Percentiles rank a stretch among this genome's conserved stretches.
phyloP scores from a whole-genome alignment of 2,113 vertebrate genomes.

The Chlamydotis undulata region DNA sequence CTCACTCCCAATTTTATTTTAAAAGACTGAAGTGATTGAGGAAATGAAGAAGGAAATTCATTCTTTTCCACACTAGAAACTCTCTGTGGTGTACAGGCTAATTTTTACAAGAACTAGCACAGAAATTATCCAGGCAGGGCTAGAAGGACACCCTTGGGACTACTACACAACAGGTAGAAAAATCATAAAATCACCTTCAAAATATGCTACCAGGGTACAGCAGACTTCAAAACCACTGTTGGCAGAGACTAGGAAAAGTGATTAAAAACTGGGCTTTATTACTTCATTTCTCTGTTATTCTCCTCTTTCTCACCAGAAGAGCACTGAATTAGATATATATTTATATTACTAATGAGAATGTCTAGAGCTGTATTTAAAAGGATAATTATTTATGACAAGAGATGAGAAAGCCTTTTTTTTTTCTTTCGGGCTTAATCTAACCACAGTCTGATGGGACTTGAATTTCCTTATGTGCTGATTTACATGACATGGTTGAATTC shows the following conservation, averaged over 20 bases:
- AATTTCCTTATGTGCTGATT: neutral
- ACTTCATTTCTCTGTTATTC: neutral
- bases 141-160: neutral
- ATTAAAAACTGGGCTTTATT: neutral
- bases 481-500: neutral
- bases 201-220: neutral
- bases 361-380: neutral
- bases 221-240: neutral
- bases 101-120: neutral
- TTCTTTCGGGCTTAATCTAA: neutral
- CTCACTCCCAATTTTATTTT: neutral
- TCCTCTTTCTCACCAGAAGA: neutral
- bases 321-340: neutral
- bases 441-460: neutral
- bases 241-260: neutral
- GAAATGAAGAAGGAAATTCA: neutral
- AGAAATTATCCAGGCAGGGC: neutral
- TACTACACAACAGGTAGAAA: neutral
- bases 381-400: conserved; percentile 10
- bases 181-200: neutral
- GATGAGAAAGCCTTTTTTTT: neutral
- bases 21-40: neutral
- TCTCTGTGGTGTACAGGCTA: neutral
- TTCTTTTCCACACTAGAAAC: neutral
- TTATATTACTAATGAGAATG: neutral